phyloP scores from a whole-genome alignment of 2,888 invertebrate species.

The Cerceris ruficornis region DNA sequence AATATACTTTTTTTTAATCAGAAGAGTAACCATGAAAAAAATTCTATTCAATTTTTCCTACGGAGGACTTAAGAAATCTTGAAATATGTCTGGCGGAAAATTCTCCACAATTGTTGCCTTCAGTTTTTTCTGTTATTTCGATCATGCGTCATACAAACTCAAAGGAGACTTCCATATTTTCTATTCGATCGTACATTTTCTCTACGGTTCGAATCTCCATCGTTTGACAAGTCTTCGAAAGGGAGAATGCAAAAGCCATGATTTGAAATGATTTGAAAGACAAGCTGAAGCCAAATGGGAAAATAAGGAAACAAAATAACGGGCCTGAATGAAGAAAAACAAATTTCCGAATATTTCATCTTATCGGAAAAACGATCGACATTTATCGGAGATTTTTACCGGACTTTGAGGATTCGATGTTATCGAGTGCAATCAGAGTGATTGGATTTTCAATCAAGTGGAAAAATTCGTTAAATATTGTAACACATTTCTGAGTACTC shows the following conservation, averaged over 20 bases:
- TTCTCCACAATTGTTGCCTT: too few relatives aligned
- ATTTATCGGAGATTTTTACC: too few relatives aligned
- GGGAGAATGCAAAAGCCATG: slow-evolving; percentile 4
- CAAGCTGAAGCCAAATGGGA: neutral
- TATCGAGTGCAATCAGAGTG: too few relatives aligned
- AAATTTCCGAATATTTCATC: neutral
- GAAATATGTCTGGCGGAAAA: too few relatives aligned
- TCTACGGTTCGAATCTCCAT: slow-evolving; percentile 21
- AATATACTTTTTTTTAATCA: too few relatives aligned
- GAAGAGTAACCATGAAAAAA: too few relatives aligned
- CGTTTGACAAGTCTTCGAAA: slow-evolving; percentile 19
- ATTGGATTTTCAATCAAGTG: too few relatives aligned
- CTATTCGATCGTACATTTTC: slow-evolving; percentile 13
- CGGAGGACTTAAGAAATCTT: too few relatives aligned
- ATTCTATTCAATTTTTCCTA: too few relatives aligned
- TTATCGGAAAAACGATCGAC: neutral
- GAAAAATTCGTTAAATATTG: too few relatives aligned
- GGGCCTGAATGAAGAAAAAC: neutral
- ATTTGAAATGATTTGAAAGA: slow-evolving; percentile 10
- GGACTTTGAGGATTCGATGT: too few relatives aligned
- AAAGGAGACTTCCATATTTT: neutral
- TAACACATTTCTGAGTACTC: neutral
- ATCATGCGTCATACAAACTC: neutral
- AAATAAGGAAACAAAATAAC: slow-evolving; percentile 33
- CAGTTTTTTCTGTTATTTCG: too few relatives aligned